Evolutionary conservation across 1,140 invertebrate genomes (phyloP), one percentile per base, ranked within the genome.

Genomic region (Cotesia vestalis): DNA sequence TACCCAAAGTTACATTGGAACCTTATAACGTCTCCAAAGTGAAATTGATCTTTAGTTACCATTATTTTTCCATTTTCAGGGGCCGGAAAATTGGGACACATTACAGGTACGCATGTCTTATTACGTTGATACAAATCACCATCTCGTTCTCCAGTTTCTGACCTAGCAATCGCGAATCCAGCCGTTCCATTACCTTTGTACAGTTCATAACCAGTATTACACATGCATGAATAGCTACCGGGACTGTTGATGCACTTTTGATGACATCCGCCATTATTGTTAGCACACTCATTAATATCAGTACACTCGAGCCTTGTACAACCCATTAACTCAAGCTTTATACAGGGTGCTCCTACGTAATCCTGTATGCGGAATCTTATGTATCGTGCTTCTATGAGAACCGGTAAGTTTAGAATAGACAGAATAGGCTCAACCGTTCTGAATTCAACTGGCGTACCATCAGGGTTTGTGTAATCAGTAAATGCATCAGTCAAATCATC

Each of bases 1-100:
- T 96, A 98, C 11, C 97, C 98, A 85, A 98, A 98, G 78, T 97
- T 91, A 84, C 98, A 99, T 80, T 96, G 94, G 89, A 98, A 99
- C 71, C 90, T 91, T 0, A 98, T 92, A 40, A 95, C 86, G 83
- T 98, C 96, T 0, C 95, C 95, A 84, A 95, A 98, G 77, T 96
- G 94, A 84, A 94, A 96, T 76, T 92, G 89, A 36, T 88, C 88
- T 78, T 93, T 93, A 1, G 94, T 95, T 0, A 95, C 92, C 12
- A 99, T 83, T 51, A 98, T 86, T 77, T 94, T 90, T 59, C 96
- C 97, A 87, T 99, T 98, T 82, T 95, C 94, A 0, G 96, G 96
- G 0, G 92, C 87, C n/a, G 86, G 81, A 14, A 98, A 81, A 3
- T 86, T 80, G 8, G 96, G 93, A 80, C 97, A 99, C 93, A 96